Base-by-base conservation (phyloP, 2,888 invertebrate genomes). In the Anthoptus insignis region DNA sequence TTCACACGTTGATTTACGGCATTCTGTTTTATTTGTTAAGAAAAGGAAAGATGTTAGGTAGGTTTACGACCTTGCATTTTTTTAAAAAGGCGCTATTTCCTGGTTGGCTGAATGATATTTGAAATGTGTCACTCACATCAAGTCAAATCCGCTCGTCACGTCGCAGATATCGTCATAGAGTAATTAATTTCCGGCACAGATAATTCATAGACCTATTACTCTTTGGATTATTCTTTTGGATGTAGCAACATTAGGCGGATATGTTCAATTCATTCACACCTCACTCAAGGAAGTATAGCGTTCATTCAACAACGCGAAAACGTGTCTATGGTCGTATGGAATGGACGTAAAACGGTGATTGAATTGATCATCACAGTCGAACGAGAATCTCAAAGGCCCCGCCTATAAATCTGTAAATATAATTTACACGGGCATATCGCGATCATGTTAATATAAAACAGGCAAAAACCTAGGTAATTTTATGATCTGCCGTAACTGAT, bases 281-380 rank as follows among this genome's bases (percentile, higher is more conserved):
- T 37, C 53, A 53, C 11, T 42, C 42, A 27, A 22, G 22, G 29
- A 39, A 32, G 14, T 9, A n/a, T n/a, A n/a, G n/a, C 16, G 19
- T 53, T 6, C 29, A 14, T 34, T 37, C 29, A 60, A 60, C 32
- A 57, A 39, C 52, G 56, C 52, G 64, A 59, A 65, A 61, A 34
- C n/a, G 58, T 59, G 45, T 68, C 68, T 71, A 60, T 68, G 49
- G 74, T 79, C 85, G 82, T 83, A 84, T 87, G 86, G 67, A 80
- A 45, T 45, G 45, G 45, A 42, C 42, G 42, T 42, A 19, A 37
- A n/a, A 21, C 42, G 82, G 81, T 87, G 85, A 84, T 86, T 86
- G 86, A 87, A 88, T 89, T 87, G 86, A 87, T 86, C 87, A 83
- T 86, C 84, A 87, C 82, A 88, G 88, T 88, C 86, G 87, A 88